phyloP scores from a whole-genome alignment of 2,113 vertebrate species.

The Alectura lathami region DNA sequence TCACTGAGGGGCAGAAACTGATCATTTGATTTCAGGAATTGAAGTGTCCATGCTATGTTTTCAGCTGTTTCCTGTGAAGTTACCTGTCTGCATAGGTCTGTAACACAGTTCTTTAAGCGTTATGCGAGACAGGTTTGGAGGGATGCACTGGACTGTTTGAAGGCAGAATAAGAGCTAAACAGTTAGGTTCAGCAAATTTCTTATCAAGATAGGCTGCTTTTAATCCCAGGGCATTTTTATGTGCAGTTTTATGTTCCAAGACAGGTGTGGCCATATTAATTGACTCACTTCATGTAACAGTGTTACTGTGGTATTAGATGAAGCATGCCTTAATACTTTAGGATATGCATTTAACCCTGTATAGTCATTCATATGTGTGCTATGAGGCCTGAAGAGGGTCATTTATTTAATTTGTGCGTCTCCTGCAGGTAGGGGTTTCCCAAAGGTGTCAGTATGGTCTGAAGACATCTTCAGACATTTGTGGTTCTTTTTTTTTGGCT shows the following conservation, averaged over 20 bases:
- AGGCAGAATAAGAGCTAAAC: neutral
- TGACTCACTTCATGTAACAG: neutral
- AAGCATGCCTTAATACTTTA: neutral
- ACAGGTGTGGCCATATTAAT: neutral
- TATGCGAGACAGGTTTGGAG: neutral
- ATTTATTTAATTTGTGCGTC: neutral
- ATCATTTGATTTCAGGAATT: neutral
- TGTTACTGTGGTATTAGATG: neutral
- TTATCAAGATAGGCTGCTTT: neutral
- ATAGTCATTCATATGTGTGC: neutral
- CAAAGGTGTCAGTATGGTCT: neutral
- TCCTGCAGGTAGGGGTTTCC: neutral
- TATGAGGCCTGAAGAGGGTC: neutral
- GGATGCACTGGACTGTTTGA: neutral
- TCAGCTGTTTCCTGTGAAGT: neutral
- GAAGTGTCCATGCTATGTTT: neutral
- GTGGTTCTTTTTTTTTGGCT: neutral
- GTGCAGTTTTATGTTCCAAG: accelerated
- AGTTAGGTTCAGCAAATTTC: neutral
- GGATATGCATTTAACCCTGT: neutral
- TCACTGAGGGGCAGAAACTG: neutral
- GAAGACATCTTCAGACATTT: neutral
- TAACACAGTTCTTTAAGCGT: neutral
- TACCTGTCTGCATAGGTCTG: neutral
- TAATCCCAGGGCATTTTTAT: neutral